Evolutionary conservation across 2,888 invertebrate genomes (phyloP), one percentile per base, ranked within the genome.

Genomic region (Lamellibrachia columna): DNA sequence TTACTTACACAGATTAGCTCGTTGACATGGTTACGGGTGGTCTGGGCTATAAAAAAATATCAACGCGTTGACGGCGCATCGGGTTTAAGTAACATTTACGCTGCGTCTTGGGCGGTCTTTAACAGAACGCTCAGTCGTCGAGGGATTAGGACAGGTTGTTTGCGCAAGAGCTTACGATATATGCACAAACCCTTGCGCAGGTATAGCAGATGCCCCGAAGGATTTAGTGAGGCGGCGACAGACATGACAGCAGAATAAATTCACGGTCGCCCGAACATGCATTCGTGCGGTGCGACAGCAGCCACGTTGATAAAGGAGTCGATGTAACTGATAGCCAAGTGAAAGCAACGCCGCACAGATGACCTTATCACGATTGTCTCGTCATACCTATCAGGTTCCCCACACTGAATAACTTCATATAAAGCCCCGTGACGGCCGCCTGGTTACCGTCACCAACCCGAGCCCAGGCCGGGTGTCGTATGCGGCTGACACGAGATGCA

Each of bases 321-420:
- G 75, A 75, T 75, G 75, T n/a, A 15, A 75, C 75, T n/a, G 75
- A 75, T 75, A 75, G 75, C 75, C 75, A 22, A 75, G 75, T 75
- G 75, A 75, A 75, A 75, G 75, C 75, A 22, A 3, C 75, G 75
- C n/a, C 22, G 75, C 75, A 22, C 75, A 75, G n/a, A 15, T 75
- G 75, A 15, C 75, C 75, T 75, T 75, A 75, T 75, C 75, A 75
- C 75, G 75, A 75, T 75, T 75, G 75, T 75, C 75, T 75, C 75
- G 75, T 75, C 15, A 75, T 7, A 15, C 75, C 75, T 75, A 75
- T 75, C 75, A 75, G 75, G n/a, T 75, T 75, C 15, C 75, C 75
- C 22, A 75, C 75, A 75, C 75, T 75, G 75, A 75, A 75, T 75
- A 75, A 75, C 75, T 75, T 75, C 75, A 75, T 75, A 75, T 75